These are phyloP conservation scores for Pseudonaja textilis DNA, from an alignment of 2,113 vertebrate species.

Conservation along the genomic window DNA sequence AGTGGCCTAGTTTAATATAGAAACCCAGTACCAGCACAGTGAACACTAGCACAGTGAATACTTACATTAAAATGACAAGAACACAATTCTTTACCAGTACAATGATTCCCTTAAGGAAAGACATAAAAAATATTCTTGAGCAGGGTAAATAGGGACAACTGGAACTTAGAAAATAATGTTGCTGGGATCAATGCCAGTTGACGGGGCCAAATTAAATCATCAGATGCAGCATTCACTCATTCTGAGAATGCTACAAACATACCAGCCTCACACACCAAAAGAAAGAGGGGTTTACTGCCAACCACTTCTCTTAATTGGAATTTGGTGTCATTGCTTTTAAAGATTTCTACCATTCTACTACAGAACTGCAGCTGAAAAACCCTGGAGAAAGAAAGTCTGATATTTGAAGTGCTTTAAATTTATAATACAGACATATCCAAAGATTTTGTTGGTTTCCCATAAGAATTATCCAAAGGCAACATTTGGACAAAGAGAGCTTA, in stretches of 20 bases:
- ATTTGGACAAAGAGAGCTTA: background rate
- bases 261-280: background rate
- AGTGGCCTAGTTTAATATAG: background rate
- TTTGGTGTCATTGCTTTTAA: background rate
- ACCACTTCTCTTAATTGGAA: background rate
- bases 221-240: background rate
- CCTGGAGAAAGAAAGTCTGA: background rate
- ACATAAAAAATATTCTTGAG: background rate
- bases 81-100: background rate
- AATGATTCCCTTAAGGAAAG: background rate
- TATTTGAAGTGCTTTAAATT: background rate
- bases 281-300: background rate
- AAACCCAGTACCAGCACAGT: background rate
- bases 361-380: background rate
- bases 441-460: background rate
- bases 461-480: background rate
- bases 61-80: background rate
- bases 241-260: background rate
- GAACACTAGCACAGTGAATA: background rate
- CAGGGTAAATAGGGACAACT: background rate
- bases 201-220: background rate
- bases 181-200: background rate
- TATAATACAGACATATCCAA: background rate
- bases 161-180: background rate
- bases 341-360: background rate